Base-by-base conservation (phyloP, 1,140 invertebrate genomes). In the Sesamia nonagrioides region DNA sequence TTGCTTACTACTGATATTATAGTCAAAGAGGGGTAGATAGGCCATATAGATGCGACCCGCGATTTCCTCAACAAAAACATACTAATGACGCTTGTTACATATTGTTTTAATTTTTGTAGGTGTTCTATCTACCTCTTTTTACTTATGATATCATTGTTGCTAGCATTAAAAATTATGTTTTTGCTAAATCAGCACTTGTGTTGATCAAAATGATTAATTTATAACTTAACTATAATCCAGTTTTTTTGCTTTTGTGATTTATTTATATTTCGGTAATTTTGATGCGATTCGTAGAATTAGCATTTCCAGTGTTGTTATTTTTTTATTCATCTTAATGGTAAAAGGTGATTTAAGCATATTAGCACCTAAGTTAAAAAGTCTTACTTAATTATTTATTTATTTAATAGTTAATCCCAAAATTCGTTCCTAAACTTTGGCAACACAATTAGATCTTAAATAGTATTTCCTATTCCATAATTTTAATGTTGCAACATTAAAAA, bases 361-460 rank as follows among this genome's bases (percentile, higher is more conserved):
- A n/a, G 45, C 45, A 50, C 45, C 45, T 15, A 50, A 50, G 0
- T 13, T 5, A n/a, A 2, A 4, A 13, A 15, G 40, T 1, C 15
- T n/a, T n/a, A 50, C 13, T 50, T n/a, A 50, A 1, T n/a, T 50
- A 50, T n/a, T 50, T 45, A 11, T 1, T 50, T 50, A 50, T n/a
- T n/a, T 48, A 9, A 13, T 2, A 5, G 11, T 48, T 3, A 37
- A 48, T 15, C 45, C 6, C 8, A 48, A 48, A 48, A 48, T 48
- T 48, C 45, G 45, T 48, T 48, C 45, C 45, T 48, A 48, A 48
- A 48, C 45, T 48, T 48, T 48, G 45, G 45, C 45, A 48, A 15
- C 45, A 48, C 13, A 48, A 48, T 48, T 48, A 15, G 45, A 48
- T 48, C 11, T 1, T 15, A 48, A 48, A 48, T 48, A 48, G 45